Evolutionary conservation across 2,888 invertebrate species (phyloP).

Genomic region (Morpho deidamia): DNA sequence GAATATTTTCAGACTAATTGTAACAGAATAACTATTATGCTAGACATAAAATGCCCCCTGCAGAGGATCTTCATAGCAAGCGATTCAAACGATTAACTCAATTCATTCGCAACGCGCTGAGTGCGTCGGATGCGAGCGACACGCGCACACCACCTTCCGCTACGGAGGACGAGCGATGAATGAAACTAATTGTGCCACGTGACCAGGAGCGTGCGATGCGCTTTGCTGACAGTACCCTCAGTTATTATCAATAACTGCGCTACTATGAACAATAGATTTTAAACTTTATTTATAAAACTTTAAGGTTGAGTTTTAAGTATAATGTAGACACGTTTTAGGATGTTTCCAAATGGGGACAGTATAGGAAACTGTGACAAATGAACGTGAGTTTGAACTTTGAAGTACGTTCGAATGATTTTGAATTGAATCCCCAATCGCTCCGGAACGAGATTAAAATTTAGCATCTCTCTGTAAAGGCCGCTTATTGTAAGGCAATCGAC

Average conservation of each 20-base stretch:
- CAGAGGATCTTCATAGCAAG: slow-evolving; percentile 17
- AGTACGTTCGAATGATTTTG: slow-evolving; percentile 44
- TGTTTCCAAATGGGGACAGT: slow-evolving; percentile 7
- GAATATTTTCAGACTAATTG: slow-evolving; percentile 5
- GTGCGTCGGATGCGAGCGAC: slow-evolving; percentile 42
- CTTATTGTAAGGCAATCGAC: slow-evolving; percentile 13
- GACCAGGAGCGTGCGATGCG: slow-evolving; percentile 42
- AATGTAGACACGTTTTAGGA: not conserved
- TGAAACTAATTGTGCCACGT: slow-evolving; percentile 71
- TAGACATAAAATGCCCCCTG: slow-evolving; percentile 12
- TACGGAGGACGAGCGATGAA: slow-evolving; percentile 43
- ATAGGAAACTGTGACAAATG: slow-evolving; percentile 61
- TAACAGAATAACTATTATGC: slow-evolving; percentile 16
- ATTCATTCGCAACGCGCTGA: slow-evolving; percentile 51
- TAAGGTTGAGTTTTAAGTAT: slow-evolving; percentile 19
- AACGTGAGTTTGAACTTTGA: slow-evolving; percentile 58
- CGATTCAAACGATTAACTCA: slow-evolving; percentile 55
- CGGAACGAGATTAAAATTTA: slow-evolving; percentile 39
- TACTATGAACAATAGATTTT: slow-evolving; percentile 5
- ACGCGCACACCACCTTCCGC: slow-evolving; percentile 38
- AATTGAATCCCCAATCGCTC: slow-evolving; percentile 37
- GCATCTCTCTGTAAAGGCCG: slow-evolving; percentile 19
- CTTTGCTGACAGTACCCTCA: slow-evolving; percentile 32
- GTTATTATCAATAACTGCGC: slow-evolving; percentile 11
- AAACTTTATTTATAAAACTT: not conserved